Conservation (phyloP, 1,140 invertebrate species). For the Bombus terrestris region DNA sequence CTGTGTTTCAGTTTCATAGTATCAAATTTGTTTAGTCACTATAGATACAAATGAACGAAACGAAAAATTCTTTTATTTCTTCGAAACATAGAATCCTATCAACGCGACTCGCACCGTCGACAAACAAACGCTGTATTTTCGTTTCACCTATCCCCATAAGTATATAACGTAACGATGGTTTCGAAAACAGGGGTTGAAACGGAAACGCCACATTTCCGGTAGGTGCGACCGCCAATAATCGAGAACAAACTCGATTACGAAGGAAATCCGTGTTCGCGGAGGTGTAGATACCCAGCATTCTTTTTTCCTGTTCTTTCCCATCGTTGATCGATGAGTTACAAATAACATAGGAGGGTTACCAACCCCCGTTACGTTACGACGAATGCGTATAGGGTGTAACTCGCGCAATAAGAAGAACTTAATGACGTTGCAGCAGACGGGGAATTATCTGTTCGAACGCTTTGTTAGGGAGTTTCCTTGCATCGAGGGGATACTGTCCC, state of each 20-base stretch:
- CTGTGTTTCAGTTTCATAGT: too few species aligned
- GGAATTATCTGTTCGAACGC: constrained; percentile 69
- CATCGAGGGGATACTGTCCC: constrained; percentile 29
- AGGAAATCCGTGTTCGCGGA: constrained; percentile 66
- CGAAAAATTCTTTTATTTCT: too few species aligned
- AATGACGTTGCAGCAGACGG: constrained; percentile 74
- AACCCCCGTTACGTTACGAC: constrained; percentile 43
- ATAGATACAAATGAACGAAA: too few species aligned
- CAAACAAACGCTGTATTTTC: background rate
- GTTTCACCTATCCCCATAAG: background rate
- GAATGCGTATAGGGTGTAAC: constrained; percentile 65
- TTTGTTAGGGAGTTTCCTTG: constrained; percentile 43
- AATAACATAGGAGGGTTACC: constrained; percentile 58
- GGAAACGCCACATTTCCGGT: constrained; percentile 58
- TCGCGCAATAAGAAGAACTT: constrained; percentile 73
- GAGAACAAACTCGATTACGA: constrained; percentile 69
- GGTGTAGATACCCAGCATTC: constrained; percentile 54
- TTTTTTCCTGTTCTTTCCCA: constrained; percentile 46
- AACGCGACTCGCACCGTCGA: too few species aligned
- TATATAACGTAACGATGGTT: background rate
- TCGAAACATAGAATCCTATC: too few species aligned
- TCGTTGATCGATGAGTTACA: constrained; percentile 71
- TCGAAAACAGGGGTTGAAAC: background rate
- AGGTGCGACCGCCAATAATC: constrained; percentile 63
- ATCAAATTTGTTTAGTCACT: too few species aligned